Percentiles rank a stretch among this genome's conserved stretches.
Conservation (phyloP, 2,113 vertebrate genomes). For the Gambusia affinis region DNA sequence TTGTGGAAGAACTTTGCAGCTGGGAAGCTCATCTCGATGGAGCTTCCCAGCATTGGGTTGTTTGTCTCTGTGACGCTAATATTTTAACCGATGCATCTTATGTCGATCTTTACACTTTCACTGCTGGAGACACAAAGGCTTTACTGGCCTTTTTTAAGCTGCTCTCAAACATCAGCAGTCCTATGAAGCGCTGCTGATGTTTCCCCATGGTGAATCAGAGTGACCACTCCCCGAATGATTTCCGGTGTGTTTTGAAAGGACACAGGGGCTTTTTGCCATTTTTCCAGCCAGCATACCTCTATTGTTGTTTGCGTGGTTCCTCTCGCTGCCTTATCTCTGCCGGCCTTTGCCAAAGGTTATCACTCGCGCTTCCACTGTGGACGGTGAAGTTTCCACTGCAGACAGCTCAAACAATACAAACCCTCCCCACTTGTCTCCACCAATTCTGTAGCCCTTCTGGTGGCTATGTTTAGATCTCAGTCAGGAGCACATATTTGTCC, state of each 20-base stretch:
- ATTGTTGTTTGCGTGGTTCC: slow-evolving; percentile 23
- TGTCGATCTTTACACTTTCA: too few species aligned
- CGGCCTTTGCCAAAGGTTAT: slow-evolving; percentile 57
- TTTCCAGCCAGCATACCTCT: slow-evolving; percentile 42
- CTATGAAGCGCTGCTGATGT: slow-evolving; percentile 9
- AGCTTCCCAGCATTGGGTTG: too few species aligned
- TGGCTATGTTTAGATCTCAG: slow-evolving; percentile 54
- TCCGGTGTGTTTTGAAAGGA: slow-evolving; percentile 36
- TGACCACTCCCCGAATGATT: slow-evolving; percentile 47
- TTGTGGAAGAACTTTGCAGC: too few species aligned
- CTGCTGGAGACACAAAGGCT: too few species aligned
- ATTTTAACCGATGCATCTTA: too few species aligned
- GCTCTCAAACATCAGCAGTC: neutral
- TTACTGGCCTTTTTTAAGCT: too few species aligned
- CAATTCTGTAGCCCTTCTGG: slow-evolving; percentile 6
- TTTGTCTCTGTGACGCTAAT: too few species aligned
- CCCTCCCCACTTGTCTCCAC: slow-evolving; percentile 38
- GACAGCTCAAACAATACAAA: slow-evolving; percentile 65
- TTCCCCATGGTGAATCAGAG: neutral
- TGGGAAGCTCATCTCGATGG: too few species aligned
- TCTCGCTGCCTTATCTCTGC: slow-evolving; percentile 45
- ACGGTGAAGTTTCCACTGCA: slow-evolving; percentile 65
- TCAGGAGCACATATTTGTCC: slow-evolving; percentile 60
- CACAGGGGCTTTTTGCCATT: slow-evolving; percentile 31
- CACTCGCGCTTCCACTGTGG: slow-evolving; percentile 43